Conservation (phyloP, 2,888 invertebrate genomes). For the Calephelis perditalis region DNA sequence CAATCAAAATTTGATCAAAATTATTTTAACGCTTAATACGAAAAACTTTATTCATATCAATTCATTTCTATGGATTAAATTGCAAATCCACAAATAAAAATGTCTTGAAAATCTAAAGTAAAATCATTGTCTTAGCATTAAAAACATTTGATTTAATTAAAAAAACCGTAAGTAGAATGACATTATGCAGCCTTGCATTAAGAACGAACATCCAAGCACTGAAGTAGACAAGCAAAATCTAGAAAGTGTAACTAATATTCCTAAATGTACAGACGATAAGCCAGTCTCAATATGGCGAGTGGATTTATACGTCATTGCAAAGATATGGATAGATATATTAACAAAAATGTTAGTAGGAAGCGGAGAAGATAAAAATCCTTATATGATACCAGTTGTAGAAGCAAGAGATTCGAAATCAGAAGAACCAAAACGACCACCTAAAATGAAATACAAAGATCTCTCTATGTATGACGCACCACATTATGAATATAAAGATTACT, state of each 20-base stretch:
- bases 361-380: background rate
- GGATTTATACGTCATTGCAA: slow-evolving; percentile 32
- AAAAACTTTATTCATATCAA: background rate
- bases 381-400: slow-evolving; percentile 42
- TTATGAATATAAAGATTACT: slow-evolving; percentile 46
- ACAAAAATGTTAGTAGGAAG: slow-evolving; percentile 21
- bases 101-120: too few relatives aligned
- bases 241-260: slow-evolving; percentile 24
- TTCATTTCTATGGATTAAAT: background rate
- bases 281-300: slow-evolving; percentile 32
- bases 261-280: slow-evolving; percentile 31
- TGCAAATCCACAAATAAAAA: too few relatives aligned
- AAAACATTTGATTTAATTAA: too few relatives aligned
- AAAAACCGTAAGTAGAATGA: background rate
- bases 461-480: slow-evolving; percentile 52
- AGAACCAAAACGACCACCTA: slow-evolving; percentile 43
- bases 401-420: slow-evolving; percentile 36
- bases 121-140: too few relatives aligned
- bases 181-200: slow-evolving; percentile 22
- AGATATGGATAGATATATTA: slow-evolving; percentile 7
- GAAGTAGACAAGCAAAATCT: background rate
- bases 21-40: background rate
- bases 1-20: slow-evolving; percentile 6
- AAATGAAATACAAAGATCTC: slow-evolving; percentile 53
- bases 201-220: slow-evolving; percentile 1